phyloP scores from a whole-genome alignment of 1,140 invertebrate species.

The Philotrypesis tridentata region DNA sequence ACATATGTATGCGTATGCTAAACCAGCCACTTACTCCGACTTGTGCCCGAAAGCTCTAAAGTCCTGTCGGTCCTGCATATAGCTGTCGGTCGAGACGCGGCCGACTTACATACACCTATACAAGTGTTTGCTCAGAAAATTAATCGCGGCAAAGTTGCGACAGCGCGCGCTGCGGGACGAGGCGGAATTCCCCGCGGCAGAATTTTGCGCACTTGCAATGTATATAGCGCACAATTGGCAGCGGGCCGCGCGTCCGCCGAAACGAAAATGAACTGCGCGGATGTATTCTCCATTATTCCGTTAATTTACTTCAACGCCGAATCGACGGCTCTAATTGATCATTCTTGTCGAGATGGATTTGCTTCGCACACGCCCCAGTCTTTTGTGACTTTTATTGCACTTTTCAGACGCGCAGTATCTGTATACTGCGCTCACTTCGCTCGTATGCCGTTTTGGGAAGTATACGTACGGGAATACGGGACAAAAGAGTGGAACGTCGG shows the following conservation, averaged over 20 bases:
- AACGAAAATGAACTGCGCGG: neutral
- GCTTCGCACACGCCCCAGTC: neutral
- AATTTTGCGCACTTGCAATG: neutral
- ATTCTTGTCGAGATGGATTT: neutral
- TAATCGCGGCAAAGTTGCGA: conserved; percentile 27
- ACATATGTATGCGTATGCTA: neutral
- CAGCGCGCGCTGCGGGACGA: neutral
- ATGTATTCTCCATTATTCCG: conserved; percentile 3
- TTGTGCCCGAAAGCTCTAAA: neutral
- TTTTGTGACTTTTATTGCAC: neutral
- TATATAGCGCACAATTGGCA: neutral
- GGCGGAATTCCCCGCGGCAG: neutral
- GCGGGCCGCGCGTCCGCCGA: neutral
- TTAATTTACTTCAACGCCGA: neutral
- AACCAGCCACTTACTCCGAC: neutral
- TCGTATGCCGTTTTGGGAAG: neutral
- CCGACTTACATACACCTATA: neutral
- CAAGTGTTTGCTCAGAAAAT: conserved; percentile 40
- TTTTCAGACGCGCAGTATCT: neutral
- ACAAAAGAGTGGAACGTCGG: too few species aligned
- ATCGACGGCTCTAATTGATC: neutral
- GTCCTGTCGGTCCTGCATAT: neutral
- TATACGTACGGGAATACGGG: too few species aligned
- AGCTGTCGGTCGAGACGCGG: neutral
- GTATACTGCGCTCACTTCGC: too few species aligned